Percentiles rank a stretch among this genome's conserved stretches.
Evolutionary conservation across 2,888 invertebrate species (phyloP).

Genomic region (Acrocyrtus sp.): DNA sequence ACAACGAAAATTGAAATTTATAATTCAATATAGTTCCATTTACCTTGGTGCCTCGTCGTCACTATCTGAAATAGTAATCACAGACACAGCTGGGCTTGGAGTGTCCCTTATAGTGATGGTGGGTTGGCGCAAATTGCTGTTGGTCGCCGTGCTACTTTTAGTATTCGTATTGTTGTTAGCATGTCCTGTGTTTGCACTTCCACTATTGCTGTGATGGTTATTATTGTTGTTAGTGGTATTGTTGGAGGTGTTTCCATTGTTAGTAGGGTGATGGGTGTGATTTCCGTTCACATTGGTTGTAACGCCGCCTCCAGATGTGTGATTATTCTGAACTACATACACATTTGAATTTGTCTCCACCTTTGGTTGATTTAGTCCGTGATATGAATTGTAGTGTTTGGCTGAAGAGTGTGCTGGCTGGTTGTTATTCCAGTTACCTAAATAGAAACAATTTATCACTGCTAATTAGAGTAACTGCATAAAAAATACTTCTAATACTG

Average conservation of each 20-base stretch:
- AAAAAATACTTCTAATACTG: no score
- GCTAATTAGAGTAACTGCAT: neutral
- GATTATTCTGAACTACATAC: conserved; percentile 41
- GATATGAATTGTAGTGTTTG: conserved; percentile 47
- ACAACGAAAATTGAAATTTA: conserved; percentile 8
- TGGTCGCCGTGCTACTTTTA: conserved; percentile 60
- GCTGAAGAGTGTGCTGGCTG: conserved; percentile 58
- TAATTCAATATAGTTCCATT: neutral
- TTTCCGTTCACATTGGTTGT: conserved; percentile 9
- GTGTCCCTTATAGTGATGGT: conserved; percentile 96
- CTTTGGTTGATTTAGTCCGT: conserved; percentile 54
- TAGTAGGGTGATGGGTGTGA: conserved; percentile 34
- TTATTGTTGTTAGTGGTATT: conserved; percentile 22
- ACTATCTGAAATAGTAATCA: conserved; percentile 95
- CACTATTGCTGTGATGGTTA: conserved; percentile 9
- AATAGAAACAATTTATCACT: no score
- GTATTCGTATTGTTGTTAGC: conserved; percentile 61
- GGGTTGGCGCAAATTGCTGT: conserved; percentile 72
- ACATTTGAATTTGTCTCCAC: conserved; percentile 43
- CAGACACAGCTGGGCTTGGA: conserved; percentile 93
- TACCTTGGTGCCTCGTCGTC: conserved; percentile 80
- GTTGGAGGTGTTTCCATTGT: neutral
- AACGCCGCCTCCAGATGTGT: conserved; percentile 21
- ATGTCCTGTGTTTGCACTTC: conserved; percentile 25
- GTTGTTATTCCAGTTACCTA: conserved; percentile 61